Evolutionary conservation across 2,888 invertebrate genomes (phyloP).

Genomic region (Acanthoscelides obtectus): DNA sequence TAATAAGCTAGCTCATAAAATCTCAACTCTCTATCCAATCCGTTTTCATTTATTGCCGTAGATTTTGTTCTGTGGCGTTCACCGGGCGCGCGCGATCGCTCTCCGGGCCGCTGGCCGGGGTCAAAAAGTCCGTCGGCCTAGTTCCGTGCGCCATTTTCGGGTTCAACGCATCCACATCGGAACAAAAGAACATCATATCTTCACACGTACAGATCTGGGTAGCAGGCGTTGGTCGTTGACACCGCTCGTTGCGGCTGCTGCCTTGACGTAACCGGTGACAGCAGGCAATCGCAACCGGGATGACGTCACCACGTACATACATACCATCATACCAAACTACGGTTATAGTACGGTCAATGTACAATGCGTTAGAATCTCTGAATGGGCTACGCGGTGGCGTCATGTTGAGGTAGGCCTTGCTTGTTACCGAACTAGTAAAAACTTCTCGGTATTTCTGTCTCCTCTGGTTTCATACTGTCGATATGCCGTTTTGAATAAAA

Average conservation of each 20-base stretch:
- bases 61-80: neutral
- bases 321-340: neutral
- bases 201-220: neutral
- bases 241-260: neutral
- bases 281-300: neutral
- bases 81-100: no score
- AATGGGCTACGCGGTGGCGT: neutral
- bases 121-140: conserved; percentile 2
- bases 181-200: neutral
- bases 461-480: no score
- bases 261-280: neutral
- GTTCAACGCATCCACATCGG: neutral
- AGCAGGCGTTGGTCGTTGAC: conserved; percentile 1
- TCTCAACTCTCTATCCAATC: no score
- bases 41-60: no score
- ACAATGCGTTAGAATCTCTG: neutral
- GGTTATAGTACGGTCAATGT: neutral
- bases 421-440: no score
- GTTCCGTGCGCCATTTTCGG: conserved; percentile 1
- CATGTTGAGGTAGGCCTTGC: neutral
- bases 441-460: no score
- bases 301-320: neutral
- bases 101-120: neutral
- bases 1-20: no score
- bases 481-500: no score